phyloP scores from a whole-genome alignment of 2,797 vertebrate species.

The Brotogeris chrysoptera region DNA sequence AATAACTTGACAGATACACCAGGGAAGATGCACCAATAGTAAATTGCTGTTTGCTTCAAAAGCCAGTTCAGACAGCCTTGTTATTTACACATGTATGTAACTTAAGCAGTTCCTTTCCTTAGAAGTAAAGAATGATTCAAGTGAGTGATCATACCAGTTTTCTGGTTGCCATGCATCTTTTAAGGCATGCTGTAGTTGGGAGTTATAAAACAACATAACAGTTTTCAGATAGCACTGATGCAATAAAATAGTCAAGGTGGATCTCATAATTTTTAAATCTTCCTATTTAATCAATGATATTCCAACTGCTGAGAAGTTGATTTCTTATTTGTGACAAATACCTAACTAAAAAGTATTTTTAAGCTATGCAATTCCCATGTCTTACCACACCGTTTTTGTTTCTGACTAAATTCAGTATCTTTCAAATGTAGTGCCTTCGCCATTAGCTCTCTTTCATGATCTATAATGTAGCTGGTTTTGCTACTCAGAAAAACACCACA shows the following conservation, averaged over 20 bases:
- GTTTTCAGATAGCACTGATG: neutral
- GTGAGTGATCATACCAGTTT: neutral
- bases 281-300: neutral
- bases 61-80: neutral
- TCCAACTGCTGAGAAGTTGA: neutral
- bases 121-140: neutral
- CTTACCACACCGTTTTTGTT: neutral
- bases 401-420: neutral
- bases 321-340: neutral
- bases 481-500: rapidly evolving
- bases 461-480: neutral
- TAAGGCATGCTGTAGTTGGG: neutral
- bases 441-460: neutral
- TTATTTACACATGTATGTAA: neutral
- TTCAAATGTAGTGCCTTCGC: neutral
- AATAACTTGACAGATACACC: neutral
- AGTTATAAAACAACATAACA: neutral
- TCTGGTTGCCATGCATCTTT: neutral
- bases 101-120: neutral
- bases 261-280: neutral
- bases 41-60: neutral
- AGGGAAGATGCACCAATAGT: neutral
- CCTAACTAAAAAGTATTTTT: neutral
- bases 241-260: neutral
- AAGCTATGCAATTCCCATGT: neutral